These are phyloP conservation scores for Lasioglossum calceatum DNA, from an alignment of 2,888 invertebrate species.

Conservation along the genomic window DNA sequence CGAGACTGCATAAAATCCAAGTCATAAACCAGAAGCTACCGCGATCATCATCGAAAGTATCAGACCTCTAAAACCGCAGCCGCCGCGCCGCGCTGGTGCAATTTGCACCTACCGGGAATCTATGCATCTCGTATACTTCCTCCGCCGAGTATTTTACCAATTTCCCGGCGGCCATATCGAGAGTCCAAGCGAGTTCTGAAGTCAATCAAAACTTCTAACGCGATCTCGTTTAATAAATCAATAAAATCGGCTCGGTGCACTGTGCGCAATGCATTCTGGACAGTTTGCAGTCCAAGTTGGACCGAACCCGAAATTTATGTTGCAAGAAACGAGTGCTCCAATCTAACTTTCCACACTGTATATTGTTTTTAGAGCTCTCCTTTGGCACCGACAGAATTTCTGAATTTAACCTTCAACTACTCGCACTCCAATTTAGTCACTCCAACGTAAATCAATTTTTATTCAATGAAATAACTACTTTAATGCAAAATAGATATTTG, in stretches of 20 bases:
- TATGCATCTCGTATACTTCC: slow-evolving; percentile 40
- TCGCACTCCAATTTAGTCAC: too few relatives aligned
- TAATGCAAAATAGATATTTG: too few relatives aligned
- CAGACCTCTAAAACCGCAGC: background rate
- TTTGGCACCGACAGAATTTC: background rate
- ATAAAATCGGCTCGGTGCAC: slow-evolving; percentile 10
- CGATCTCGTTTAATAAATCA: slow-evolving; percentile 30
- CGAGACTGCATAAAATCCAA: background rate
- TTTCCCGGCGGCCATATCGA: slow-evolving; percentile 45
- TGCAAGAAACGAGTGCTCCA: background rate
- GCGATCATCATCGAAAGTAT: background rate
- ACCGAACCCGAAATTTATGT: background rate
- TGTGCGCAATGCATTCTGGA: background rate
- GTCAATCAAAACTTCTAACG: slow-evolving; percentile 41
- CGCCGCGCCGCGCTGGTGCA: slow-evolving; percentile 39
- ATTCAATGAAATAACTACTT: too few relatives aligned
- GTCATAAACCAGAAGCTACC: background rate
- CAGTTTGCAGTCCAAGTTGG: background rate
- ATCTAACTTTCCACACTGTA: background rate
- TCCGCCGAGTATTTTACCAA: slow-evolving; percentile 54
- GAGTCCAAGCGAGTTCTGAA: slow-evolving; percentile 30
- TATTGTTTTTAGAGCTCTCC: background rate
- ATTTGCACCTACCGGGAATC: slow-evolving; percentile 60
- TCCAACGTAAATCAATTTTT: too few relatives aligned
- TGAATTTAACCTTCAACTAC: background rate